phyloP scores from a whole-genome alignment of 2,797 vertebrate species.

The Antrozous pallidus region DNA sequence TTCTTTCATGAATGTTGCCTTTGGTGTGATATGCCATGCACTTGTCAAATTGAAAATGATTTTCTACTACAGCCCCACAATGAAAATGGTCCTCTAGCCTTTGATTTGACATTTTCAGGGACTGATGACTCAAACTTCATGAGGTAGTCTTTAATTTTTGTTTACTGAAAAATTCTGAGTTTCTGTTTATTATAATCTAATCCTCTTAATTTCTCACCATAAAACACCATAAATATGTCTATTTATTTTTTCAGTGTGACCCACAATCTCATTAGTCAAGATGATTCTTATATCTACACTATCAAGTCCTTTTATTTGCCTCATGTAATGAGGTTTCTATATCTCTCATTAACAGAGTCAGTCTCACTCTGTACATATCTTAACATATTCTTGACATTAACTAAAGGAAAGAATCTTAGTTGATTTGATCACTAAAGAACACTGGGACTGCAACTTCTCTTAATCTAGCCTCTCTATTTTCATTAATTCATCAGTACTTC shows the following conservation, averaged over 20 bases:
- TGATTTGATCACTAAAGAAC: neutral
- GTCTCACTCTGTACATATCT: neutral
- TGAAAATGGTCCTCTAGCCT: neutral
- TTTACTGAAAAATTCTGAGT: neutral
- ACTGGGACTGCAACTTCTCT: neutral
- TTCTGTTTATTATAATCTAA: neutral
- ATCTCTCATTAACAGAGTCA: neutral
- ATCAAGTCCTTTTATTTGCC: neutral
- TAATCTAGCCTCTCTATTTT: neutral
- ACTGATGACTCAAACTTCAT: neutral
- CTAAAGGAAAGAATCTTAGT: neutral
- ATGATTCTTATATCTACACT: neutral
- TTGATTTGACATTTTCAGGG: neutral
- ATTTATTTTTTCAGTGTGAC: neutral
- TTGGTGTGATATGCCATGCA: neutral
- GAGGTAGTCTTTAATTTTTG: neutral
- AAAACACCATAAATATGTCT: neutral
- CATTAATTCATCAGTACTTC: neutral
- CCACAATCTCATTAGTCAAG: neutral
- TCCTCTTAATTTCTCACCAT: neutral
- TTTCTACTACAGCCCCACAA: neutral
- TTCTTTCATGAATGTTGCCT: neutral
- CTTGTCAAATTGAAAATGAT: conserved; percentile 3
- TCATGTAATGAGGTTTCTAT: neutral
- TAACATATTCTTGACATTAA: neutral